These are phyloP conservation scores for Callopanchax toddi DNA, from an alignment of 2,113 vertebrate genomes.

Conservation along the genomic window DNA sequence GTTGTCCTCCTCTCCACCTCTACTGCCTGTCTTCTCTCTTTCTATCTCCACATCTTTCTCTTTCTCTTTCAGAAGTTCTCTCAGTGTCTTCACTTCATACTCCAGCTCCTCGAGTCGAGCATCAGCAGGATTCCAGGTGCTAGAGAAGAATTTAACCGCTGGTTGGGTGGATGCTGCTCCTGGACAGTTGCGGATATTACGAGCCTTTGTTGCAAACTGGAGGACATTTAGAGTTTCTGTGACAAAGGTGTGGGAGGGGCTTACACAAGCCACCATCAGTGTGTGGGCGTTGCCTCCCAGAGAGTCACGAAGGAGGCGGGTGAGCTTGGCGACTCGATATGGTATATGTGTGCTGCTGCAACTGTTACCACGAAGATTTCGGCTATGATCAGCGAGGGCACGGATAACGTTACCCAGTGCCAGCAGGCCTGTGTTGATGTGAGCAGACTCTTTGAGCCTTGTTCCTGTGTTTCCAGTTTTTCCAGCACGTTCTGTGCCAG, in stretches of 20 bases:
- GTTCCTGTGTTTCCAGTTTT: constrained; percentile 88
- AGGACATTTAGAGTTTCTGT: constrained; percentile 89
- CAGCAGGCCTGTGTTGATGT: constrained; percentile 89
- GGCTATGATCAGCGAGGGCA: constrained; percentile 85
- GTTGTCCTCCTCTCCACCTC: neutral
- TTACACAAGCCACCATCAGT: constrained; percentile 90
- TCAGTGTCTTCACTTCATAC: constrained; percentile 83
- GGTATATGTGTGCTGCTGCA: constrained; percentile 78
- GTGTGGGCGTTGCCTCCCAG: constrained; percentile 91
- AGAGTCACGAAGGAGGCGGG: constrained; percentile 90
- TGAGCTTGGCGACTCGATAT: constrained; percentile 91
- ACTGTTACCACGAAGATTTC: constrained; percentile 67
- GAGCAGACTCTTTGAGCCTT: constrained; percentile 88
- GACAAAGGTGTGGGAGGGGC: constrained; percentile 85
- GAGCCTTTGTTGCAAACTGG: constrained; percentile 88
- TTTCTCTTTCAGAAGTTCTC: constrained; percentile 85
- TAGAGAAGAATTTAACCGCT: constrained; percentile 32
- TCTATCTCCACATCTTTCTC: constrained; percentile 82
- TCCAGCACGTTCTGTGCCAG: constrained; percentile 87
- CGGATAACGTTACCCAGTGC: constrained; percentile 92
- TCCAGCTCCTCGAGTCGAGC: constrained; percentile 85
- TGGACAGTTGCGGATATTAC: constrained; percentile 86
- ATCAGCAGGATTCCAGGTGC: constrained; percentile 76
- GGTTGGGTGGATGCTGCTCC: constrained; percentile 38
- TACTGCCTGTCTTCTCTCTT: constrained; percentile 60